A percentile compares a stretch with the other conserved stretches of the same genome.
Evolutionary conservation across 2,888 invertebrate species (phyloP).

Genomic region (Anticlea derivata): DNA sequence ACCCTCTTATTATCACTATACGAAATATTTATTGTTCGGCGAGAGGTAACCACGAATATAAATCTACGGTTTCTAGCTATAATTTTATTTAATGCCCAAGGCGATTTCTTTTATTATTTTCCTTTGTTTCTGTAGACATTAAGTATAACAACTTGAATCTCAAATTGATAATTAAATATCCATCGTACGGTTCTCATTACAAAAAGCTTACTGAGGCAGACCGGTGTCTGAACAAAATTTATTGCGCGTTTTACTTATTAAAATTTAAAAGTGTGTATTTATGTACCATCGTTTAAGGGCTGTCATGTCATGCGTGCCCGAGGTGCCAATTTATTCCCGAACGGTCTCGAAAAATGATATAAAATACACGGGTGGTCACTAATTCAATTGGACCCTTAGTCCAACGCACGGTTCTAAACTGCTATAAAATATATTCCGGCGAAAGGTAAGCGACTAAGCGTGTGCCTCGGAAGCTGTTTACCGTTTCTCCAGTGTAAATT

Average conservation of each 20-base stretch:
- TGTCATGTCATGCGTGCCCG: conserved; percentile 6
- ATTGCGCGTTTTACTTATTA: conserved; percentile 7
- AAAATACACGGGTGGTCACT: conserved; percentile 40
- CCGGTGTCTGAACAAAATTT: conserved; percentile 12
- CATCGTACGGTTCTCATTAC: conserved; percentile 12
- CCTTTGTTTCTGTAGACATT: neutral
- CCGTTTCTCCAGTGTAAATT: conserved; percentile 58
- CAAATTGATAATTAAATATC: conserved; percentile 7
- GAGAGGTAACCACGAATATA: conserved; percentile 59
- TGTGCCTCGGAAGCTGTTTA: conserved; percentile 62
- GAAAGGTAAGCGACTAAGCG: conserved; percentile 52
- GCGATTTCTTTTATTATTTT: conserved; percentile 15
- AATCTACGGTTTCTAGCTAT: conserved; percentile 28
- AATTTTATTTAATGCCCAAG: conserved; percentile 22
- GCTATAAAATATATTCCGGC: conserved; percentile 45
- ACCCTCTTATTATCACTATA: conserved; percentile 65
- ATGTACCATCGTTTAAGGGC: conserved; percentile 8
- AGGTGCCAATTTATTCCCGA: conserved; percentile 2
- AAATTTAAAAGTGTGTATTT: conserved; percentile 16
- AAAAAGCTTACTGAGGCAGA: no score
- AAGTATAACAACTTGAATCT: neutral
- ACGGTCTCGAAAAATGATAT: conserved; percentile 32
- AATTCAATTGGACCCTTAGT: conserved; percentile 39
- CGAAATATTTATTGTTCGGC: conserved; percentile 58
- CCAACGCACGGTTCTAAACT: conserved; percentile 43